These are phyloP conservation scores for Leptinotarsa lineolata DNA, from an alignment of 1,140 invertebrate species.

Conservation along the genomic window DNA sequence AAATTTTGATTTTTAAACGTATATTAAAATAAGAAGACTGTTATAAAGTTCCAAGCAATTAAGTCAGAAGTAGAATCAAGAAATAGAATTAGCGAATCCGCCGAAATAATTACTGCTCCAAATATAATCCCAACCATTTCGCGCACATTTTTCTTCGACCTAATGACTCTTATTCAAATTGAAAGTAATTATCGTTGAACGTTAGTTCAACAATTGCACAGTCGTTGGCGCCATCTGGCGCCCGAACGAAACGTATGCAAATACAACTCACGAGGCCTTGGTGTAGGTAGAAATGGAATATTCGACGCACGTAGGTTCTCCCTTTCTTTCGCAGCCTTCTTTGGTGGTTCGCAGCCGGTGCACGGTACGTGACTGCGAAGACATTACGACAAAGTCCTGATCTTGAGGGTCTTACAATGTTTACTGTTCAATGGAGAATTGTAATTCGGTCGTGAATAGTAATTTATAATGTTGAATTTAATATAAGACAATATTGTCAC, in stretches of 20 bases:
- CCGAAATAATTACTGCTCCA: too few relatives aligned
- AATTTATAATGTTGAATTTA: background rate
- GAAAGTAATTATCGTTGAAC: background rate
- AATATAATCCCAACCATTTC: background rate
- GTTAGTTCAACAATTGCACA: slow-evolving; percentile 30
- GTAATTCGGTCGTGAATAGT: background rate
- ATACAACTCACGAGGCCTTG: slow-evolving; percentile 35
- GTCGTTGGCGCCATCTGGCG: slow-evolving; percentile 37
- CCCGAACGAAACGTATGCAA: slow-evolving; percentile 42
- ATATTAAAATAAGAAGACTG: too few relatives aligned
- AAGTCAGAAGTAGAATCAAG: too few relatives aligned
- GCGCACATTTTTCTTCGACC: background rate
- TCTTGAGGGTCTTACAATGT: slow-evolving; percentile 30
- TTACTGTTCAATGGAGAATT: background rate
- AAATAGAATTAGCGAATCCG: too few relatives aligned
- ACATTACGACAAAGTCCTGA: slow-evolving; percentile 39
- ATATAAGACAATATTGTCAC: too few relatives aligned
- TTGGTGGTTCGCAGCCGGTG: slow-evolving; percentile 40
- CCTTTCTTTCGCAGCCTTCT: slow-evolving; percentile 38
- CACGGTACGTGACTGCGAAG: slow-evolving; percentile 45
- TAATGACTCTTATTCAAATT: background rate
- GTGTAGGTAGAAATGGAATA: slow-evolving; percentile 29
- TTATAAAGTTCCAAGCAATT: too few relatives aligned
- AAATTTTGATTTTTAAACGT: too few relatives aligned
- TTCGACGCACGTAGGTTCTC: slow-evolving; percentile 42